Percentiles rank a stretch among this genome's conserved stretches.
Conservation (phyloP, 2,113 vertebrate genomes). For the Carlito syrichta region DNA sequence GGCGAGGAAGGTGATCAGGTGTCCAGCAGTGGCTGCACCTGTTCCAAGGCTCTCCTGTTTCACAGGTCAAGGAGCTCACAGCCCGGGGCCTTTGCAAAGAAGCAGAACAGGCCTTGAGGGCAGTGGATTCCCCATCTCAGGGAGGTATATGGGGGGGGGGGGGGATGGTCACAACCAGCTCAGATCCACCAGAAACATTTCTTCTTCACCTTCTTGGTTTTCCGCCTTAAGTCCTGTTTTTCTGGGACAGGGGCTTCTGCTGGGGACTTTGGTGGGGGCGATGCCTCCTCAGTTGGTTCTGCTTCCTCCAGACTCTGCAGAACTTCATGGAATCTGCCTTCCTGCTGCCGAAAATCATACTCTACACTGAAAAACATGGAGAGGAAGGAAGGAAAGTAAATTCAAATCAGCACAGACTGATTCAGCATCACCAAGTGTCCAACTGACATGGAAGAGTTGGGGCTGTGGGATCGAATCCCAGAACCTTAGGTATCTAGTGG, state of each 20-base stretch:
- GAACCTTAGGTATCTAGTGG: background rate
- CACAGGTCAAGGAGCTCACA: background rate
- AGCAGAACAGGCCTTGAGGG: background rate
- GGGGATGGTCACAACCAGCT: background rate
- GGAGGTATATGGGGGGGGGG: background rate
- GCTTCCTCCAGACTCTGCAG: conserved; percentile 88
- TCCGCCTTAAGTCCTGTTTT: conserved; percentile 84
- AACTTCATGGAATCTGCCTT: conserved; percentile 91
- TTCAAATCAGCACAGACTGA: background rate
- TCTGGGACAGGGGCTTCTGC: conserved; percentile 74
- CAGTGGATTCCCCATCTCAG: background rate
- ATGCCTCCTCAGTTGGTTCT: conserved; percentile 78
- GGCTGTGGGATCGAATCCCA: background rate
- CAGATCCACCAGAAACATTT: conserved; percentile 99
- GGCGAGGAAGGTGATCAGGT: background rate
- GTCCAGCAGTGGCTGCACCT: background rate
- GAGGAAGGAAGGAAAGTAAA: conserved; percentile 58
- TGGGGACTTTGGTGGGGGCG: conserved; percentile 76
- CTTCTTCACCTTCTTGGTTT: conserved; percentile 94
- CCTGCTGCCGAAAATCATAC: conserved; percentile 96
- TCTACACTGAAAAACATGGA: conserved; percentile 88
- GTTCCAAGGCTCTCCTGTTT: background rate
- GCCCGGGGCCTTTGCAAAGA: background rate
- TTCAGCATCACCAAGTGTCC: background rate
- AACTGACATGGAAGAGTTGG: background rate